Evolutionary conservation across 2,888 invertebrate species (phyloP).

Genomic region (Gasteruption jaculator): DNA sequence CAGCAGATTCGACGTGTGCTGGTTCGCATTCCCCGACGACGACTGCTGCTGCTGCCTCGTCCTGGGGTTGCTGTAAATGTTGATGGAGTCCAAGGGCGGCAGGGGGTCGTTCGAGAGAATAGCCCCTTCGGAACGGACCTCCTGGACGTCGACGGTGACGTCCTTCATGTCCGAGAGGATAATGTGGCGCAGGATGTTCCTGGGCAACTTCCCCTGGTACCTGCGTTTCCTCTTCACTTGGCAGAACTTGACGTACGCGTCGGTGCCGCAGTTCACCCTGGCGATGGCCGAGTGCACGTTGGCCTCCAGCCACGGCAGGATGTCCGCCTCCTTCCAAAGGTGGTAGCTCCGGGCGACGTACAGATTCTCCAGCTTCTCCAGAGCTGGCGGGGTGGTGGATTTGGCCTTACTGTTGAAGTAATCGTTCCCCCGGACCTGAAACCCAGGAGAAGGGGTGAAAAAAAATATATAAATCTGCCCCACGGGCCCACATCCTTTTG

Average conservation of each 20-base stretch:
- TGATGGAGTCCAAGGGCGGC: conserved; percentile 71
- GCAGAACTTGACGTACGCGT: conserved; percentile 60
- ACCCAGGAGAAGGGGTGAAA: no score
- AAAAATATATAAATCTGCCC: no score
- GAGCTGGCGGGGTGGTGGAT: conserved; percentile 53
- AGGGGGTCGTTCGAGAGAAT: conserved; percentile 75
- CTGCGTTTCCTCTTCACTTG: conserved; percentile 59
- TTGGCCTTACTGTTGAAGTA: conserved; percentile 55
- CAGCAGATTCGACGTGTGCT: conserved; percentile 40
- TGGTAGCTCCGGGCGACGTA: conserved; percentile 71
- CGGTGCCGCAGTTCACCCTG: conserved; percentile 60
- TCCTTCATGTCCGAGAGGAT: conserved; percentile 69
- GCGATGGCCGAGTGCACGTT: conserved; percentile 65
- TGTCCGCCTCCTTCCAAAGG: conserved; percentile 74
- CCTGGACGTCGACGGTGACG: conserved; percentile 57
- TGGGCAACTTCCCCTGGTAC: conserved; percentile 62
- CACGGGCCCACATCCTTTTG: no score
- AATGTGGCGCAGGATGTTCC: conserved; percentile 67
- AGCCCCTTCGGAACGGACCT: conserved; percentile 56
- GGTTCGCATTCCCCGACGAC: no score
- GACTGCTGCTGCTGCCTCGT: no score
- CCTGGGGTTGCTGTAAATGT: conserved; percentile 62
- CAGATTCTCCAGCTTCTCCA: conserved; percentile 67
- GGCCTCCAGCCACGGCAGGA: conserved; percentile 72
- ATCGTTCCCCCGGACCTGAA: conserved; percentile 37